Base-by-base conservation (phyloP, 2,888 invertebrate genomes). In the Calephelis perditalis region DNA sequence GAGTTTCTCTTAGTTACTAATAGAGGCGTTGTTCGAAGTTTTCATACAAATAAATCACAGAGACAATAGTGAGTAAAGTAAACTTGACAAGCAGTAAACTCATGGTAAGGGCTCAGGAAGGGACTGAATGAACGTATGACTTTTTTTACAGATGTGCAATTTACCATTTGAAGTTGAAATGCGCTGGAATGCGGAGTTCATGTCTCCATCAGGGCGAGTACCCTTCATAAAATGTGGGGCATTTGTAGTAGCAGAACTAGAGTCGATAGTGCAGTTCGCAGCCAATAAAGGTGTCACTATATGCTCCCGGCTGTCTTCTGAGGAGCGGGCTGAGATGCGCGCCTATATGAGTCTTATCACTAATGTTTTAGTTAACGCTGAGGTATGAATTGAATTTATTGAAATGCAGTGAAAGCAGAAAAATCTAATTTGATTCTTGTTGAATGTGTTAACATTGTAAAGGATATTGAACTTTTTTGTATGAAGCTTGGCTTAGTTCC, bases 201-300 rank as follows among this genome's bases (percentile, higher is more conserved):
- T 99, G 97, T 98, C 99, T 0, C 99, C 99, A 0, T 96, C 97
- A 6, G 97, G 97, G 0, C 94, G 95, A 70, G 94, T 99, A 0
- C 99, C 99, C 0, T 97, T 99, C 74, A 94, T 99, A 62, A 95
- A 96, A 76, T 96, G 96, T 68, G 98, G 98, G 0, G 94, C 95
- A 0, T 97, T 97, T 74, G 93, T 98, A 1, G 93, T 97, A 1
- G 94, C 98, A 0, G 99, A 98, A 78, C 92, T 98, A 74, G 97
- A 98, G 75, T 96, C 96, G 0, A 98, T 99, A 62, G 96, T 98
- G 0, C 95, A 95, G 70, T 97, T 98, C 78, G 95, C 97, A 1
- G 95, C 94, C 46, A 95, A 94, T 71, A 98, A 97, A 84, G 96
- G 96, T 0, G 93, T 95, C 37, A 92, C 94, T 7, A 86, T 98